Percentiles rank a stretch among this genome's conserved stretches.
Evolutionary conservation across 2,797 vertebrate genomes (phyloP).

Genomic region (Enteromius unitaeniatus): DNA sequence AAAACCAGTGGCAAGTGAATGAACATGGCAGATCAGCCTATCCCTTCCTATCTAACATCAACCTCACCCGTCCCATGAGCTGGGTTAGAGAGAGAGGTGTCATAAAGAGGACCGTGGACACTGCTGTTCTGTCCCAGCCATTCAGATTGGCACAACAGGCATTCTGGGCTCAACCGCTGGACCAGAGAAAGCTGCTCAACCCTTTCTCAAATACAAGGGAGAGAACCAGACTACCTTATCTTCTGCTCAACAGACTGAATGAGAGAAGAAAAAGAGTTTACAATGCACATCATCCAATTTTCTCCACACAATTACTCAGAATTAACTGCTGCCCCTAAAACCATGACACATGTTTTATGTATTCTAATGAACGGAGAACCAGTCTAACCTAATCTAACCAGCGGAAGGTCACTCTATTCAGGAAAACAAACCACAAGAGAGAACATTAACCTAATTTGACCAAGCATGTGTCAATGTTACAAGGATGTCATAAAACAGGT

Average conservation of each 20-base stretch:
- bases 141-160: constrained; percentile 59
- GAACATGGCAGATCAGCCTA: constrained; percentile 54
- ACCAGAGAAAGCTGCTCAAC: constrained; percentile 83
- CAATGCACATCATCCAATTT: constrained; percentile 22
- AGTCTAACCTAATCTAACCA: constrained; percentile 16
- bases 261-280: constrained; percentile 51
- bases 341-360: not conserved
- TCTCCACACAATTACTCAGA: constrained; percentile 31
- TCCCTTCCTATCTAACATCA: constrained; percentile 72
- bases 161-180: constrained; percentile 53
- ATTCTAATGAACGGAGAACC: constrained; percentile 6
- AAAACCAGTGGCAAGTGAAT: constrained; percentile 65
- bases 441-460: constrained; percentile 10
- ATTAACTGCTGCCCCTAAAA: constrained; percentile 19
- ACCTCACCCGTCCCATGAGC: constrained; percentile 68
- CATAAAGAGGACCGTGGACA: constrained; percentile 72
- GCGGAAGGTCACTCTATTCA: not conserved
- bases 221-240: constrained; percentile 58
- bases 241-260: constrained; percentile 42
- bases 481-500: not conserved
- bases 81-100: constrained; percentile 74
- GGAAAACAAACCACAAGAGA: constrained; percentile 3
- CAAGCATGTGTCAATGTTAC: not conserved
- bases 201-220: constrained; percentile 69
- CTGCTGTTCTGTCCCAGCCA: constrained; percentile 60